phyloP scores from a whole-genome alignment of 2,797 vertebrate species.

The Coreius guichenoti region DNA sequence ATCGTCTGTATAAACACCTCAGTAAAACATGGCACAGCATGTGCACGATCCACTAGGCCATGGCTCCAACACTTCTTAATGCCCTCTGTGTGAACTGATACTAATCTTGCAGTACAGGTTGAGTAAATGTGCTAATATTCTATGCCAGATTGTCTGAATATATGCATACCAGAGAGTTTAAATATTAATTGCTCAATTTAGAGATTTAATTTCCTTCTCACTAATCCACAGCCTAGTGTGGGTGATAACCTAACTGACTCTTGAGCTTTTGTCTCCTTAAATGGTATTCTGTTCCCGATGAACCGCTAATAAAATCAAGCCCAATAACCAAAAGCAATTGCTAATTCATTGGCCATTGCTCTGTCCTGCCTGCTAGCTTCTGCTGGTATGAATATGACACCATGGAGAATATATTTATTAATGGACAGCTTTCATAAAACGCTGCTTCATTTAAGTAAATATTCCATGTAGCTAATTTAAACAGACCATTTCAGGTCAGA shows the following conservation, averaged over 20 bases:
- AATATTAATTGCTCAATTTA: constrained; percentile 36
- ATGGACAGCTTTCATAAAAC: constrained; percentile 14
- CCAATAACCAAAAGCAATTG: constrained; percentile 27
- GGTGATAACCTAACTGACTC: constrained; percentile 22
- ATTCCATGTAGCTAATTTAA: constrained; percentile 25
- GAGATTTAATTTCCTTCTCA: constrained; percentile 6
- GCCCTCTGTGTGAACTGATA: not conserved
- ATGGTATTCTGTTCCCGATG: constrained; percentile 2
- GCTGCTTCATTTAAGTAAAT: constrained; percentile 10
- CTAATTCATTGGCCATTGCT: constrained; percentile 4
- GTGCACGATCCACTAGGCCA: not conserved
- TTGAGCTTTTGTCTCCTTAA: constrained; percentile 19
- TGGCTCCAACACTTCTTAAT: not conserved
- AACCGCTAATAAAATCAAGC: constrained; percentile 9
- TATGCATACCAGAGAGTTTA: not conserved
- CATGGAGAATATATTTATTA: constrained; percentile 24
- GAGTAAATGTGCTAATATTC: constrained; percentile 19
- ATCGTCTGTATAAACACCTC: not conserved
- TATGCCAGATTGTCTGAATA: constrained; percentile 3
- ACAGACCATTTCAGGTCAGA: constrained; percentile 12
- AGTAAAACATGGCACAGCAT: not conserved
- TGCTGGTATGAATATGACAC: constrained; percentile 1
- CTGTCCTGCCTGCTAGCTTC: constrained; percentile 26
- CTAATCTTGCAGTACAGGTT: not conserved
- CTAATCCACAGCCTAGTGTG: constrained; percentile 28